A percentile compares a stretch with the other conserved stretches of the same genome.
Evolutionary conservation across 2,797 vertebrate genomes (phyloP).

Genomic region (Hoplostethus mediterraneus): DNA sequence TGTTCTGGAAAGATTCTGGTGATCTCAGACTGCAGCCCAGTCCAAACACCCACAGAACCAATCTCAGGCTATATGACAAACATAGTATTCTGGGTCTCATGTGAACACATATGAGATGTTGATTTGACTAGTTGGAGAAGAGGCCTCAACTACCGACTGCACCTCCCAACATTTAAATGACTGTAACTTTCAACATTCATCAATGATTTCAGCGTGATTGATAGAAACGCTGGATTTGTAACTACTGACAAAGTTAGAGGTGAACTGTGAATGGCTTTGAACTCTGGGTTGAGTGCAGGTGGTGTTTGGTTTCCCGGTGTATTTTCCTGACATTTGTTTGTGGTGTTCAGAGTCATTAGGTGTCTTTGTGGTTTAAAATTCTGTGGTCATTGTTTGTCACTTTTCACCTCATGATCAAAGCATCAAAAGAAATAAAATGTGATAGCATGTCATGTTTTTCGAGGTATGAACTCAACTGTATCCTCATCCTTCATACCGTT

Average conservation of each 20-base stretch:
- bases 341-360: conserved; percentile 43
- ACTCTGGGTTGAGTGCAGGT: not conserved
- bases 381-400: not conserved
- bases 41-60: conserved; percentile 63
- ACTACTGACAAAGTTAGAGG: too few relatives aligned
- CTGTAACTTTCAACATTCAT: not conserved
- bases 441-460: not conserved
- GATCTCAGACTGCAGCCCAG: conserved; percentile 25
- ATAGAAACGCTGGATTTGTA: not conserved
- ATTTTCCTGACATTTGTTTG: conserved; percentile 81
- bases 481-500: not conserved
- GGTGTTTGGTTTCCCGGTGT: conserved; percentile 47
- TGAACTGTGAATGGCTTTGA: too few relatives aligned
- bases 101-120: not conserved
- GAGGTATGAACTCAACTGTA: not conserved
- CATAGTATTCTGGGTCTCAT: not conserved
- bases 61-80: not conserved
- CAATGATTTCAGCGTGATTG: not conserved
- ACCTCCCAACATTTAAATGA: not conserved
- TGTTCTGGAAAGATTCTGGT: conserved; percentile 77
- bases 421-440: not conserved
- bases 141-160: not conserved
- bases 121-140: not conserved
- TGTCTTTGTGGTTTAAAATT: not conserved
- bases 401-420: not conserved